These are phyloP conservation scores for Apostichopus japonicus DNA, from an alignment of 35 echinoderm and acorn worm species.

Conservation along the genomic window DNA sequence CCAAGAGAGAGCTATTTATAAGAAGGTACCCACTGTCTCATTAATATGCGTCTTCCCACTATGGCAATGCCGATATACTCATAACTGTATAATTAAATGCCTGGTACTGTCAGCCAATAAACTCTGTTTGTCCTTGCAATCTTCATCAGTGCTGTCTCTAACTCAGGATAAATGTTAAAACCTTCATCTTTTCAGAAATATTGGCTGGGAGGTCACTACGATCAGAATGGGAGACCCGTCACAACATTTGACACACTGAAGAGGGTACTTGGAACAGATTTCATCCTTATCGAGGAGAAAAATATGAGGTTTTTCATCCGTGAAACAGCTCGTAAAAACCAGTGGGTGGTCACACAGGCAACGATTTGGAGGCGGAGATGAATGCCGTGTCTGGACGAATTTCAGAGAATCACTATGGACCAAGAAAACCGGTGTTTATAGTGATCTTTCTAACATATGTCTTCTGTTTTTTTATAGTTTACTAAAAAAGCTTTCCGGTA, in stretches of 20 bases:
- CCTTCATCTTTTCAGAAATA: conserved; percentile 65
- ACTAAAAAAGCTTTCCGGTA: background rate
- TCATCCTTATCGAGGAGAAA: conserved; percentile 79
- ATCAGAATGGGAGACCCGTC: conserved; percentile 78
- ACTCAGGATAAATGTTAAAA: no score
- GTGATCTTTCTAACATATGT: background rate
- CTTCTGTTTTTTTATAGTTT: background rate
- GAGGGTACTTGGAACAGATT: conserved; percentile 75
- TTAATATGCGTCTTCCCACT: no score
- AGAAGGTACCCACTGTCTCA: no score
- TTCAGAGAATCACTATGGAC: background rate
- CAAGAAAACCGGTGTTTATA: background rate
- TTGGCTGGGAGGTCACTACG: conserved; percentile 83
- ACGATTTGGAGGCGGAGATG: conserved; percentile 87
- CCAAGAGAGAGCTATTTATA: no score
- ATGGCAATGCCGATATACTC: no score
- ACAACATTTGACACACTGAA: conserved; percentile 80
- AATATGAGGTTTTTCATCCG: conserved; percentile 84
- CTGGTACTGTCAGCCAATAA: no score
- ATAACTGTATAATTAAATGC: no score
- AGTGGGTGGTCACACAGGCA: conserved; percentile 75
- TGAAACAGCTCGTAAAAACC: conserved; percentile 88
- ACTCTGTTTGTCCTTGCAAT: no score
- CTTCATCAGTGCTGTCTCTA: no score
- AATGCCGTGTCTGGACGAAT: background rate